Evolutionary conservation across 1,140 invertebrate species (phyloP).

Genomic region (Hyphantria cunea): DNA sequence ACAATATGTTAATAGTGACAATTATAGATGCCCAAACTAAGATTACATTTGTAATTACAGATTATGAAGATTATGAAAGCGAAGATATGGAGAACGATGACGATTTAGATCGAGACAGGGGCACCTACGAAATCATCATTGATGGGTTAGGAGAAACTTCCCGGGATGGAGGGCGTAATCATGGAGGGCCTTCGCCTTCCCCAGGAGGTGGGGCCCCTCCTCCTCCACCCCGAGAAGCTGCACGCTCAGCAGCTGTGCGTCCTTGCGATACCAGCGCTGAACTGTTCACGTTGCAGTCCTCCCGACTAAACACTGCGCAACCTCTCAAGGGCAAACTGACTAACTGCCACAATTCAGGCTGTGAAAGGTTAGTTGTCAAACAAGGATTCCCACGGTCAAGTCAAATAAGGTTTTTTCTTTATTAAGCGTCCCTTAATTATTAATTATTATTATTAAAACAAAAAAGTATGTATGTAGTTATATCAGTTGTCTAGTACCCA

Average conservation of each 20-base stretch:
- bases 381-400: too few species aligned
- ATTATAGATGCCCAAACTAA: too few species aligned
- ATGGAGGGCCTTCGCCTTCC: conserved; percentile 21
- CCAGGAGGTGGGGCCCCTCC: conserved; percentile 36
- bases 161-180: conserved; percentile 33
- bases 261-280: conserved; percentile 94
- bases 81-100: conserved; percentile 75
- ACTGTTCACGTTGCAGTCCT: conserved; percentile 92
- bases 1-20: too few species aligned
- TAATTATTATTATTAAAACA: too few species aligned
- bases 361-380: conserved; percentile 88
- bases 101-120: conserved; percentile 70
- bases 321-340: conserved; percentile 92
- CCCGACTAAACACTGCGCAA: conserved; percentile 88
- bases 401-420: too few species aligned
- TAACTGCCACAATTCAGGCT: conserved; percentile 94
- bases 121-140: conserved; percentile 70
- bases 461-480: too few species aligned
- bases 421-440: too few species aligned
- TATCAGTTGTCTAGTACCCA: too few species aligned
- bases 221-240: conserved; percentile 68
- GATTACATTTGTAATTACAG: conserved; percentile 27
- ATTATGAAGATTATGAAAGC: conserved; percentile 71
- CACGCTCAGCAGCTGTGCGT: conserved; percentile 83
- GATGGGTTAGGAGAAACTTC: conserved; percentile 47